These are phyloP conservation scores for Agonopterix arenella DNA, from an alignment of 2,888 invertebrate species.

Conservation along the genomic window DNA sequence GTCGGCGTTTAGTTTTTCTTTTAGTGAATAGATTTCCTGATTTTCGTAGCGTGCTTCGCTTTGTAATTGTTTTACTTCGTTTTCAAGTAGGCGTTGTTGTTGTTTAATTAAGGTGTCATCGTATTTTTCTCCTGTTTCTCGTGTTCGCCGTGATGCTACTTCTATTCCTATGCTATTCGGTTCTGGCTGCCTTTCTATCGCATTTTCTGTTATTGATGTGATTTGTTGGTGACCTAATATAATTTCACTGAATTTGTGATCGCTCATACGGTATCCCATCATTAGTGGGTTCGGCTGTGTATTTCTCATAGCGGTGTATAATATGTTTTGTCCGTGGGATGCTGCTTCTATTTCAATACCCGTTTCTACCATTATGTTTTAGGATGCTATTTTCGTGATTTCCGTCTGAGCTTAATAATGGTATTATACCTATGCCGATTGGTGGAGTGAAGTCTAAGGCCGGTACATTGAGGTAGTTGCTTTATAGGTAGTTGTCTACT, in stretches of 20 bases:
- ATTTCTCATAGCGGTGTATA: conserved; percentile 10
- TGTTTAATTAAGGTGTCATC: no score
- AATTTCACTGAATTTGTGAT: background rate
- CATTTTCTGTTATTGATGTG: background rate
- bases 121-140: background rate
- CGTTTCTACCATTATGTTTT: conserved; percentile 7
- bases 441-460: background rate
- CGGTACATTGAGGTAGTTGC: background rate
- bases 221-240: background rate
- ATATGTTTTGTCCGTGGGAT: conserved; percentile 11
- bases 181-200: background rate
- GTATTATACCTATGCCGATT: conserved; percentile 9
- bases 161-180: background rate
- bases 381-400: conserved; percentile 11
- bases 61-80: no score
- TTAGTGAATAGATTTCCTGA: no score
- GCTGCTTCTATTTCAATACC: conserved; percentile 9
- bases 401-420: conserved; percentile 11
- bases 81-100: no score
- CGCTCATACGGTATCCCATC: conserved; percentile 7
- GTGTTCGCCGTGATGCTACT: background rate
- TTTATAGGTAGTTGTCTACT: conserved; percentile 6
- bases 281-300: conserved; percentile 9
- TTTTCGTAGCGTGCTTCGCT: no score
- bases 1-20: no score